Evolutionary conservation across 2,113 vertebrate species (phyloP).

Genomic region (Ammodytes dubius): DNA sequence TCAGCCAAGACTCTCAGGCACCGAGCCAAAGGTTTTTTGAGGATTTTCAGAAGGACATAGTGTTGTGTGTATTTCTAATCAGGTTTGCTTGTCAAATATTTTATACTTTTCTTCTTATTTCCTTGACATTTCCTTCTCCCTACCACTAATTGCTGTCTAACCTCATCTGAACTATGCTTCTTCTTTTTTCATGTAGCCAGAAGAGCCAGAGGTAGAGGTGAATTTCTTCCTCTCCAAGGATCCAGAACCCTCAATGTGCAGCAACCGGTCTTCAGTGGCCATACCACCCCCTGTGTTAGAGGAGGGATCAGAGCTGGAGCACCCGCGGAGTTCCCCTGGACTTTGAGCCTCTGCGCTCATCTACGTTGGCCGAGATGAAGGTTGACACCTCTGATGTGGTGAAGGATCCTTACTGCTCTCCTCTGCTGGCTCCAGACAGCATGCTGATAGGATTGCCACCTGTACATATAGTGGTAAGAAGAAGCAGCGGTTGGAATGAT

Average conservation of each 20-base stretch:
- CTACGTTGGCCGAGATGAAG: conserved; percentile 81
- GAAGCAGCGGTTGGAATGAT: neutral
- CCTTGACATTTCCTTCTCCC: neutral
- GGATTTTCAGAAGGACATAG: conserved; percentile 57
- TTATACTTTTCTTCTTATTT: conserved; percentile 5
- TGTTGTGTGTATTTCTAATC: conserved; percentile 10
- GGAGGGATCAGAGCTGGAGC: conserved; percentile 48
- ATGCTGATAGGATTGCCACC: conserved; percentile 84
- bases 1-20: conserved; percentile 47
- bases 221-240: conserved; percentile 80
- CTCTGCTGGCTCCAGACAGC: conserved; percentile 86
- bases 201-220: conserved; percentile 80
- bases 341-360: conserved; percentile 88
- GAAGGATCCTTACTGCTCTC: conserved; percentile 90
- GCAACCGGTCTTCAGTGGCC: conserved; percentile 55
- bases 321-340: conserved; percentile 83
- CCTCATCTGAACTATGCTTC: conserved; percentile 9
- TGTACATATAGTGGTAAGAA: conserved; percentile 86
- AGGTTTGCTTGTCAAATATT: conserved; percentile 27
- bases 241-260: conserved; percentile 59
- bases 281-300: conserved; percentile 60
- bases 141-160: neutral
- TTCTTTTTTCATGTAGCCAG: conserved; percentile 63
- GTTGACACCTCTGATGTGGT: conserved; percentile 85
- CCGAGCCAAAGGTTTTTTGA: conserved; percentile 42